Evolutionary conservation across 64 coral and sea anemone species (phyloP).

Genomic region (Actinia tenebrosa): DNA sequence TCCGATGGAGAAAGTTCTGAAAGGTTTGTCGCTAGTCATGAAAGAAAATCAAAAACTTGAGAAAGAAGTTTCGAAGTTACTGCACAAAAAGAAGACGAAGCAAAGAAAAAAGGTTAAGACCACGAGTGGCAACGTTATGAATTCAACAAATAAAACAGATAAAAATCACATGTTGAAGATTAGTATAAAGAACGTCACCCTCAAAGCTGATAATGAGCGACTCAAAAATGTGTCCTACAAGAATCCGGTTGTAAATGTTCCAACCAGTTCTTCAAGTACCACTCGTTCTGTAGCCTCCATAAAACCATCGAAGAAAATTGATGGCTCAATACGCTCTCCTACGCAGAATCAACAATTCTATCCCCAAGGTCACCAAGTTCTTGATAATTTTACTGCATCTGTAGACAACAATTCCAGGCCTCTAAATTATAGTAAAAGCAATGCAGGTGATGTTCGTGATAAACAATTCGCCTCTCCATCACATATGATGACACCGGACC

Average conservation of each 20-base stretch:
- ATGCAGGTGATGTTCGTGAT: no score
- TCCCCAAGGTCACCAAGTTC: neutral
- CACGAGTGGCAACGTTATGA: neutral
- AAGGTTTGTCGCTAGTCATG: slow-evolving; percentile 25
- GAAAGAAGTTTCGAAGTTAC: slow-evolving; percentile 25
- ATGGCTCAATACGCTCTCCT: neutral
- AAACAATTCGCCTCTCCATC: no score
- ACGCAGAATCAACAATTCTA: neutral
- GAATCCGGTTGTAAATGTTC: neutral
- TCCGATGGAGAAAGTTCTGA: slow-evolving; percentile 31
- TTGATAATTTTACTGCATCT: neutral
- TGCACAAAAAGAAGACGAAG: slow-evolving; percentile 10
- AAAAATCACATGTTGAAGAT: neutral
- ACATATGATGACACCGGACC: no score
- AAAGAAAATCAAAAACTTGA: slow-evolving; percentile 47
- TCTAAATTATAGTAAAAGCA: neutral
- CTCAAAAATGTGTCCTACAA: neutral
- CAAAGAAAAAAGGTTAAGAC: neutral
- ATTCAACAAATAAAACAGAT: neutral
- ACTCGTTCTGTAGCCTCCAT: neutral
- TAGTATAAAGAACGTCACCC: neutral
- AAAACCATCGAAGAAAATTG: neutral
- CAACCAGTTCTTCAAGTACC: neutral
- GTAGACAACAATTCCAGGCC: neutral
- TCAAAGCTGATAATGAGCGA: neutral